A percentile compares a stretch with the other conserved stretches of the same genome.
phyloP scores from a whole-genome alignment of 2,797 vertebrate genomes.

The Gallirallus australis region DNA sequence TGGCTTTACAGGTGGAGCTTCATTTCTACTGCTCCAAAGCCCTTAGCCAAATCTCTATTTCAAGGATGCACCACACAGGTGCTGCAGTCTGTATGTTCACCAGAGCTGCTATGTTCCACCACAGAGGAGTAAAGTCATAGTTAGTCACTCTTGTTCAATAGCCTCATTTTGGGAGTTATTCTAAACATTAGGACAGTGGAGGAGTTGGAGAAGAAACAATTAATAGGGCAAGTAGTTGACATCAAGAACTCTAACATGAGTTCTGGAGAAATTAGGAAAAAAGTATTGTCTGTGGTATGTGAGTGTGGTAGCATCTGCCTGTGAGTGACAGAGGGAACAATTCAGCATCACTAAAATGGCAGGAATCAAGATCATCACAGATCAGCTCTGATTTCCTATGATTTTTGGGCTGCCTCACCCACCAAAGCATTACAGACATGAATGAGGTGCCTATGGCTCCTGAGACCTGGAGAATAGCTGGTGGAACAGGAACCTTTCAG shows the following conservation, averaged over 20 bases:
- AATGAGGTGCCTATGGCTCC: neutral
- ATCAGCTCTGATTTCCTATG: neutral
- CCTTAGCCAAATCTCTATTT: neutral
- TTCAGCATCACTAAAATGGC: neutral
- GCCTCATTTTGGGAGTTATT: neutral
- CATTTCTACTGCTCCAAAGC: neutral
- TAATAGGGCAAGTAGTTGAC: neutral
- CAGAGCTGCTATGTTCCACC: neutral
- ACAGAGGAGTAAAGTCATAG: rapidly evolving
- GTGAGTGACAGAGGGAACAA: neutral
- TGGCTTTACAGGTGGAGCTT: neutral
- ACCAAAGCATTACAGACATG: neutral
- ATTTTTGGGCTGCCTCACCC: neutral
- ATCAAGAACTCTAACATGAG: neutral
- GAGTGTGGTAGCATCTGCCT: neutral
- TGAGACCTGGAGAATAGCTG: neutral
- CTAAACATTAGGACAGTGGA: neutral
- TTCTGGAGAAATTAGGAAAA: neutral
- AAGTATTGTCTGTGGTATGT: neutral
- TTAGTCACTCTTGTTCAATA: neutral
- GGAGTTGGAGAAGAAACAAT: neutral
- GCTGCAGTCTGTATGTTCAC: neutral
- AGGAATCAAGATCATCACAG: neutral
- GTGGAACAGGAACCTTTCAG: neutral
- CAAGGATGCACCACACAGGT: neutral